phyloP scores from a whole-genome alignment of 2,888 invertebrate species.

The Diachrysia chrysitis region DNA sequence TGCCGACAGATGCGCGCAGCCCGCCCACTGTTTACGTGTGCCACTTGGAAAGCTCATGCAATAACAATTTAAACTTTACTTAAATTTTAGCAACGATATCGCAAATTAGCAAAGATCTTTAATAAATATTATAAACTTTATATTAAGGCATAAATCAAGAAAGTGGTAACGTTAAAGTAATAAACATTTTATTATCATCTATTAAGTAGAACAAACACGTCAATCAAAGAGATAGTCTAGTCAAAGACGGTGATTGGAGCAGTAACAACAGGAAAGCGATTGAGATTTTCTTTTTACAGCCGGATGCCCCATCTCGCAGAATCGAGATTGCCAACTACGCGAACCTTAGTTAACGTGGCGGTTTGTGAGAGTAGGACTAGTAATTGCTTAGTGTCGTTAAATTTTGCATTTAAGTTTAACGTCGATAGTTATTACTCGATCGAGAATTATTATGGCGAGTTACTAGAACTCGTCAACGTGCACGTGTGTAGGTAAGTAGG shows the following conservation, averaged over 20 bases:
- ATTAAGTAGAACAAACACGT: constrained; percentile 69
- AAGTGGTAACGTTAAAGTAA: constrained; percentile 28
- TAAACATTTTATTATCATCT: constrained; percentile 39
- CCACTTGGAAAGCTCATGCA: constrained; percentile 30
- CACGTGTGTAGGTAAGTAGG: constrained; percentile 61
- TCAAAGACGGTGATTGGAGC: constrained; percentile 36
- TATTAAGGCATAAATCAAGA: constrained; percentile 31
- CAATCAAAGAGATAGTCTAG: constrained; percentile 66
- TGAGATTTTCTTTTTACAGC: constrained; percentile 70
- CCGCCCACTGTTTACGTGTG: constrained; percentile 40
- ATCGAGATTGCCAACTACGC: constrained; percentile 61
- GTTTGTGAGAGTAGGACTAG: constrained; percentile 59
- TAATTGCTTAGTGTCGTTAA: constrained; percentile 69
- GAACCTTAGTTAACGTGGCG: constrained; percentile 61
- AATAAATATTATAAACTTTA: constrained; percentile 34
- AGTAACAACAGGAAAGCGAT: constrained; percentile 64
- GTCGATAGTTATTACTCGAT: constrained; percentile 64
- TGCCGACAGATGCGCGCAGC: constrained; percentile 28
- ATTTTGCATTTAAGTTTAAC: constrained; percentile 65
- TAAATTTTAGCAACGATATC: constrained; percentile 8
- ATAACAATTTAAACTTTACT: constrained; percentile 36
- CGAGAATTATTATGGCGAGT: constrained; percentile 61
- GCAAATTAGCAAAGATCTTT: constrained; percentile 2
- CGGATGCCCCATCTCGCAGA: constrained; percentile 66
- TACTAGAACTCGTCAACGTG: constrained; percentile 62